phyloP scores from a whole-genome alignment of 2,888 invertebrate genomes.

The Eupithecia subumbrata region DNA sequence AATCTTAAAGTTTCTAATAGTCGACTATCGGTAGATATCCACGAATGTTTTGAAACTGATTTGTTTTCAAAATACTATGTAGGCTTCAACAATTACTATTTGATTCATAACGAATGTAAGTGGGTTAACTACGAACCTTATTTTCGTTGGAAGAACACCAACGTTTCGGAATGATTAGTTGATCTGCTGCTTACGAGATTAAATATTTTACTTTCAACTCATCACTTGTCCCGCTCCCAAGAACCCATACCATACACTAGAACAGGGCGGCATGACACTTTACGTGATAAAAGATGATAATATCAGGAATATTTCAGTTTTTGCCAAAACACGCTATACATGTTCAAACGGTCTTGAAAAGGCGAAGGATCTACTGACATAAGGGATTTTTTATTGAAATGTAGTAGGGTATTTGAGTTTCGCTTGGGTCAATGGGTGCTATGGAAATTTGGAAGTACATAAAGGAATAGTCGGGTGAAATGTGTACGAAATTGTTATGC shows the following conservation, averaged over 20 bases:
- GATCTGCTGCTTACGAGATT: not conserved
- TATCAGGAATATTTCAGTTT: constrained; percentile 57
- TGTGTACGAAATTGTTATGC: constrained; percentile 17
- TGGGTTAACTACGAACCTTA: too few relatives aligned
- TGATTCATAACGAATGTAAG: too few relatives aligned
- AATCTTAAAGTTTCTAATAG: too few relatives aligned
- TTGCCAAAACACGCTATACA: constrained; percentile 50
- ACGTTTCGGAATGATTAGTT: not conserved
- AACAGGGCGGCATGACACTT: constrained; percentile 58
- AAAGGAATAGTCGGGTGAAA: constrained; percentile 18
- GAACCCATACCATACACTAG: constrained; percentile 52
- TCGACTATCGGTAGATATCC: too few relatives aligned
- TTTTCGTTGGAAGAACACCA: too few relatives aligned
- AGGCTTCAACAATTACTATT: not conserved
- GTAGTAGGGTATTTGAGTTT: constrained; percentile 39
- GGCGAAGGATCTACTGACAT: constrained; percentile 47
- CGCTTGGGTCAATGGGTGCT: constrained; percentile 43
- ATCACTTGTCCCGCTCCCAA: constrained; percentile 32
- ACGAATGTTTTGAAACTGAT: too few relatives aligned
- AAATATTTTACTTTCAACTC: constrained; percentile 12
- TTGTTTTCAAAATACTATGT: not conserved
- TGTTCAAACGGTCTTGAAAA: constrained; percentile 50
- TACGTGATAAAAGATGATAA: constrained; percentile 63
- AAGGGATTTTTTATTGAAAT: constrained; percentile 48
- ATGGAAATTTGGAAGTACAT: constrained; percentile 38